Base-by-base conservation (phyloP, 37 sponge, comb jelly and placozoan genomes). In the Hormiphora californensis region DNA sequence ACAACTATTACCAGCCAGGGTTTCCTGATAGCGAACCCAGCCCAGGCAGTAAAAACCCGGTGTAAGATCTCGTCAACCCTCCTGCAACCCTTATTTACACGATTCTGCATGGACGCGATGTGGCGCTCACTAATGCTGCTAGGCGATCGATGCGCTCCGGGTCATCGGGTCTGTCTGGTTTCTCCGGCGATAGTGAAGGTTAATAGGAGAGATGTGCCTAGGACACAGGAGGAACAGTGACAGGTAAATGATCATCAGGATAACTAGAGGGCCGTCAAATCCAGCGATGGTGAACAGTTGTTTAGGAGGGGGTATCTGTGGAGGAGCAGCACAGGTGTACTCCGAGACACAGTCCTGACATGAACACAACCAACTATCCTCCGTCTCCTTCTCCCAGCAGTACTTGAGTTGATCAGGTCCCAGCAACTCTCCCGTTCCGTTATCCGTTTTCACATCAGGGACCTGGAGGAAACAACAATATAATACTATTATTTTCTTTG, bases 1-100 rank as follows among this genome's bases (percentile, higher is more conserved):
- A 87, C 49, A 25, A 88, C 51, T 21, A 93, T 73, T 3, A 73
- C 81, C 1, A 36, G 40, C 36, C 32, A n/a, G 35, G 81, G 81
- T 4, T 73, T 43, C n/a, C n/a, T 40, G 39, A 73, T 22, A 41
- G 81, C 81, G 25, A 73, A 73, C 3, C 39, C 17, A 41, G 81
- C 81, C 81, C 81, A 73, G 46, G 27, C 43, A 46, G 81, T 73
- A 28, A 73, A 73, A 25, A 33, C n/a, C 12, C 21, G 35, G 44
- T 33, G 81, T 3, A 73, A 28, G 22, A 73, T 28, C 1, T 73
- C 39, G 44, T 73, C 81, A 43, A 73, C 81, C 9, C 35, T 3
- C 27, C 35, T 33, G 43, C 81, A 73, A 25, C 81, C 81, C 44
- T 73, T 39, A 46, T 73, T 73, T 22, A 73, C 44, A 40, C 43